phyloP scores from a whole-genome alignment of 2,113 vertebrate genomes.

The Carassius auratus region DNA sequence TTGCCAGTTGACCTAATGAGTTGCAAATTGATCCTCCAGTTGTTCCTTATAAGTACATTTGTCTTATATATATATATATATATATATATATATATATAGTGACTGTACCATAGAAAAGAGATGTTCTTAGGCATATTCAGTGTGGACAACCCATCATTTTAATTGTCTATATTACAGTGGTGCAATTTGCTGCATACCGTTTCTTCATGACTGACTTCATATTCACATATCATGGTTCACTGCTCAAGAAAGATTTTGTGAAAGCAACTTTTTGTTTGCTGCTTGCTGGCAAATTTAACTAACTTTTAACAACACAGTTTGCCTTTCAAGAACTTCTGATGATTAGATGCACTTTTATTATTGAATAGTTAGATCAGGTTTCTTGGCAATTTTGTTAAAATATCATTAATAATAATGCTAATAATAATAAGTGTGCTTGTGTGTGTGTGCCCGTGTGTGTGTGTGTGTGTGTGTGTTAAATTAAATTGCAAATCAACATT shows the following conservation, averaged over 20 bases:
- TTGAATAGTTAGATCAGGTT: background rate
- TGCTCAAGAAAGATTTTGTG: background rate
- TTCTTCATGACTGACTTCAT: slow-evolving; percentile 6
- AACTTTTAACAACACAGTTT: background rate
- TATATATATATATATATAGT: background rate
- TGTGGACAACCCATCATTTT: background rate
- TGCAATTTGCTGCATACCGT: background rate
- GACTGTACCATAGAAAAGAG: background rate
- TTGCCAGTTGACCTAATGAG: too few relatives aligned
- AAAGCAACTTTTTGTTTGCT: background rate
- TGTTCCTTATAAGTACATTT: too few relatives aligned
- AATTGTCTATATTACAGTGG: background rate
- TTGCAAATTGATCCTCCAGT: too few relatives aligned
- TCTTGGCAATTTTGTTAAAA: too few relatives aligned
- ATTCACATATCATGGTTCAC: background rate
- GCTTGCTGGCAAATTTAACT: background rate
- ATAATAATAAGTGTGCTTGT: too few relatives aligned
- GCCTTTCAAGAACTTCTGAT: background rate
- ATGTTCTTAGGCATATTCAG: background rate
- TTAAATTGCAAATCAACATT: too few relatives aligned
- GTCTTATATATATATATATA: too few relatives aligned
- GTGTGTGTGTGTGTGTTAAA: too few relatives aligned
- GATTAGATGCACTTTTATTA: too few relatives aligned
- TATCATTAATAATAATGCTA: too few relatives aligned
- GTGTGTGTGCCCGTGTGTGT: too few relatives aligned